Evolutionary conservation across 30 jellyfish, hydroid and myxozoan genomes (phyloP).

Genomic region (Mastigias papua): DNA sequence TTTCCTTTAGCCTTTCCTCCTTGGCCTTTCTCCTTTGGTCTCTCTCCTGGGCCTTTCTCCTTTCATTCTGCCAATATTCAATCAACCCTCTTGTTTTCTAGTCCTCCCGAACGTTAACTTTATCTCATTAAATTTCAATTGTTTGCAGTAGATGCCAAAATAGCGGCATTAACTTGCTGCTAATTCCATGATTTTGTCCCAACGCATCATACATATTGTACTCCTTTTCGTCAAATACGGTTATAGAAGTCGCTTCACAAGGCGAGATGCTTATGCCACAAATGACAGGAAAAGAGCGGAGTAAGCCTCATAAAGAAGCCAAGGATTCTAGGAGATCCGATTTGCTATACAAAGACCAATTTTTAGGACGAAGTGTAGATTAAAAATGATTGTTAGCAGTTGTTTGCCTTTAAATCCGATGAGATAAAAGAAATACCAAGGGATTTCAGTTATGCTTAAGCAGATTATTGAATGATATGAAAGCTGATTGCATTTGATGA

Average conservation of each 20-base stretch:
- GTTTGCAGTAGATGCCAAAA: neutral
- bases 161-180: neutral
- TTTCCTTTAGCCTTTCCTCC: conserved; percentile 19
- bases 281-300: conserved; percentile 33
- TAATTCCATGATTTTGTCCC: neutral
- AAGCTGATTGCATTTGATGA: conserved; percentile 39
- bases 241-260: neutral
- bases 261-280: neutral
- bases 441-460: conserved; percentile 35
- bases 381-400: conserved; percentile 15
- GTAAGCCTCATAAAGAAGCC: neutral
- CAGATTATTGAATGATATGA: conserved; percentile 14
- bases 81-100: too few relatives aligned
- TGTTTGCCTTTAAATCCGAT: conserved; percentile 27
- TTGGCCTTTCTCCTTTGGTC: neutral
- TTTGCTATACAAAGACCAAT: conserved; percentile 5
- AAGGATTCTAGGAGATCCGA: conserved; percentile 12
- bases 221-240: neutral
- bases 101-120: neutral
- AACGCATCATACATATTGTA: neutral
- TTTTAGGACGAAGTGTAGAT: conserved; percentile 29
- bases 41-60: neutral
- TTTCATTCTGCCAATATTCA: neutral
- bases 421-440: conserved; percentile 38
- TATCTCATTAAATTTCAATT: neutral